A percentile compares a stretch with the other conserved stretches of the same genome.
Evolutionary conservation across 2,797 vertebrate genomes (phyloP).

Genomic region (Gymnothorax javanicus): DNA sequence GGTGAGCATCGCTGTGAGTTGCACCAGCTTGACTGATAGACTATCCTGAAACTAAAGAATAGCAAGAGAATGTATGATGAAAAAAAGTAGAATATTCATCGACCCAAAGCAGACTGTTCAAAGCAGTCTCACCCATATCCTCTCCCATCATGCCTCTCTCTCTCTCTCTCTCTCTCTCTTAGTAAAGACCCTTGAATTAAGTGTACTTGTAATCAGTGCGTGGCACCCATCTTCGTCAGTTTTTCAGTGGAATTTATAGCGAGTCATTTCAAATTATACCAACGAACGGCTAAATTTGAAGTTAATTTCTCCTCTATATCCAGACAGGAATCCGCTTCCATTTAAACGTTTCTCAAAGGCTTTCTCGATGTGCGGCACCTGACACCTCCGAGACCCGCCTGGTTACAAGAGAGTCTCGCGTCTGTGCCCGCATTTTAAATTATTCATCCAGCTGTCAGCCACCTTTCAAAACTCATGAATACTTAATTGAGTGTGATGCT

Average conservation of each 20-base stretch:
- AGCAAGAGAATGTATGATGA: too few relatives aligned
- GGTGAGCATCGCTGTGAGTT: too few relatives aligned
- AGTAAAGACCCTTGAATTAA: not conserved
- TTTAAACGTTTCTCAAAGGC: not conserved
- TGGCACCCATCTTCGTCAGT: not conserved
- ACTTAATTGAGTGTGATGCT: not conserved
- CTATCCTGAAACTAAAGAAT: too few relatives aligned
- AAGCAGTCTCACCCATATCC: too few relatives aligned
- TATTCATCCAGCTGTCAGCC: not conserved
- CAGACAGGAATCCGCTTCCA: not conserved
- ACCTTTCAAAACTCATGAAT: constrained; percentile 15
- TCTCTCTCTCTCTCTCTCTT: too few relatives aligned
- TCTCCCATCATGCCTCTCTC: too few relatives aligned
- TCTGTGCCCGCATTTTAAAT: not conserved
- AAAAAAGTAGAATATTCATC: too few relatives aligned
- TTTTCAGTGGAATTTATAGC: not conserved
- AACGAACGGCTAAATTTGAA: not conserved
- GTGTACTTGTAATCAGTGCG: too few relatives aligned
- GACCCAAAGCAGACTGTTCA: too few relatives aligned
- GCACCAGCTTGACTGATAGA: too few relatives aligned
- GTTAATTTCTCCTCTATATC: not conserved
- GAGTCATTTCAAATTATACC: not conserved
- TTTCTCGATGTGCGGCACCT: not conserved
- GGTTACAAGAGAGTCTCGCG: not conserved
- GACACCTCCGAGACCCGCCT: constrained; percentile 1